phyloP scores from a whole-genome alignment of 2,888 invertebrate genomes.

The Criorhina ranunculi region DNA sequence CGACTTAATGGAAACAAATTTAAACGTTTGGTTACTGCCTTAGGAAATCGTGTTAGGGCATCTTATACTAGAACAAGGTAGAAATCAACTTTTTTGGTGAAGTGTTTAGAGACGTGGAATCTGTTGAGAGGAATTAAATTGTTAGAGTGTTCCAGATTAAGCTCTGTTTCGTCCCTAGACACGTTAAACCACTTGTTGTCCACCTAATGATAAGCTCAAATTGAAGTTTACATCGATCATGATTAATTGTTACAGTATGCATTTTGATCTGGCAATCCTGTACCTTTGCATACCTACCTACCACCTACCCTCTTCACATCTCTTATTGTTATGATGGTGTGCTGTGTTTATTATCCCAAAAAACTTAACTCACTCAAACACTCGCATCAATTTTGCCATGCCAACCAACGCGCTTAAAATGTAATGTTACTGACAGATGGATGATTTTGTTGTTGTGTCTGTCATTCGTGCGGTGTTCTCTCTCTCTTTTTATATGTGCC shows the following conservation, averaged over 20 bases:
- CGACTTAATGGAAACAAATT: too few species aligned
- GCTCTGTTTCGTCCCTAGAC: too few species aligned
- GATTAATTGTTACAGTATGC: background rate
- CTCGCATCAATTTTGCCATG: constrained; percentile 6
- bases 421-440: constrained; percentile 58
- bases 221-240: too few species aligned
- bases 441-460: constrained; percentile 19
- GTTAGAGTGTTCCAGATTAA: too few species aligned
- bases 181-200: too few species aligned
- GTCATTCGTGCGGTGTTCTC: constrained; percentile 29
- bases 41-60: too few species aligned
- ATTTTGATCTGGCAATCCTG: constrained; percentile 60
- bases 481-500: constrained; percentile 23
- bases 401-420: constrained; percentile 62
- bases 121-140: too few species aligned
- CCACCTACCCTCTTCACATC: constrained; percentile 35
- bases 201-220: too few species aligned
- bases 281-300: constrained; percentile 25
- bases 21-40: too few species aligned
- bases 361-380: constrained; percentile 30
- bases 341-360: constrained; percentile 38
- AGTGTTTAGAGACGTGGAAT: too few species aligned
- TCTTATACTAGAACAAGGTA: too few species aligned
- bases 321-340: background rate
- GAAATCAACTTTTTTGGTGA: too few species aligned